These are phyloP conservation scores for Anarhynchus alexandrinus DNA, from an alignment of 2,113 vertebrate species.

Conservation along the genomic window DNA sequence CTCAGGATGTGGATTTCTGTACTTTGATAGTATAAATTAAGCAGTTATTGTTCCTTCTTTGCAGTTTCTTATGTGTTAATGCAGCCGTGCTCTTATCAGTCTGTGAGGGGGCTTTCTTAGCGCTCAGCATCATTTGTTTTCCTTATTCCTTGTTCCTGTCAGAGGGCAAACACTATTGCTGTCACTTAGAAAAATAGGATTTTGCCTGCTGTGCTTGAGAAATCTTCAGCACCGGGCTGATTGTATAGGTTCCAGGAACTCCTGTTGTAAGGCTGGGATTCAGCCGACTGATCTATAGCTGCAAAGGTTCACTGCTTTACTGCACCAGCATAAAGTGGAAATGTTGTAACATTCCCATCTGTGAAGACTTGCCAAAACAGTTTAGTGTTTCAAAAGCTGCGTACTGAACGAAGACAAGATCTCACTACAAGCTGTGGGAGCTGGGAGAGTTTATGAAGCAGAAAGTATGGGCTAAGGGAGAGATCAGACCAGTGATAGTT, in stretches of 20 bases:
- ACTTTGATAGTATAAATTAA: background rate
- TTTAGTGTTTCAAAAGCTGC: constrained; percentile 73
- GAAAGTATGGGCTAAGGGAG: constrained; percentile 75
- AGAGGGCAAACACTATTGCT: constrained; percentile 34
- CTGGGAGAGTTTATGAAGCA: constrained; percentile 79
- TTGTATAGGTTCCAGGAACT: constrained; percentile 45
- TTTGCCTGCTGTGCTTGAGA: constrained; percentile 52
- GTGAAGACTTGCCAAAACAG: constrained; percentile 74
- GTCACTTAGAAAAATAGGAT: constrained; percentile 50
- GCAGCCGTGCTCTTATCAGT: background rate
- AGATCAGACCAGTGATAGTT: constrained; percentile 72
- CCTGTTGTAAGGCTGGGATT: constrained; percentile 33
- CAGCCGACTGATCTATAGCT: constrained; percentile 54
- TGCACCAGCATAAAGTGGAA: constrained; percentile 70
- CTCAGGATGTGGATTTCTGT: background rate
- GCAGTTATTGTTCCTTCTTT: background rate
- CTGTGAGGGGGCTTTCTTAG: background rate
- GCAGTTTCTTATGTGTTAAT: background rate
- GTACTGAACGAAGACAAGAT: constrained; percentile 70
- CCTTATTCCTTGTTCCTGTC: constrained; percentile 15
- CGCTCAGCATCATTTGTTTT: constrained; percentile 37
- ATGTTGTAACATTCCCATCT: constrained; percentile 64
- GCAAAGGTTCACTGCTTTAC: constrained; percentile 66
- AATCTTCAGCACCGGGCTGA: constrained; percentile 28
- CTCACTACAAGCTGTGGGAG: constrained; percentile 72